Evolutionary conservation across 2,888 invertebrate species (phyloP).

Genomic region (Melinaea marsaeus): DNA sequence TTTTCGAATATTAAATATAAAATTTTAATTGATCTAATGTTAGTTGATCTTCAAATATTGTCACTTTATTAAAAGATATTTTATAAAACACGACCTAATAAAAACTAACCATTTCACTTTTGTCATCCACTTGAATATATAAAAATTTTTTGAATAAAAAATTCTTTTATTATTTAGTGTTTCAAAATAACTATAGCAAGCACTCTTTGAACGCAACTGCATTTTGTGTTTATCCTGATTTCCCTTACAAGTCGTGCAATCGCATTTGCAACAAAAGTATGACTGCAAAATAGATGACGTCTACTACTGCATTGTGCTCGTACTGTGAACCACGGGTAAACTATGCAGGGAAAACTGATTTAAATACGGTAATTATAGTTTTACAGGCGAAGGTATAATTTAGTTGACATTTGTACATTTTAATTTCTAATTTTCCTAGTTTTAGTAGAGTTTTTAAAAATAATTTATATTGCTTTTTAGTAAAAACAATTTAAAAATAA

Average conservation of each 20-base stretch:
- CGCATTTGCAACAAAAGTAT: constrained; percentile 74
- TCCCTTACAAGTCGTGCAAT: constrained; percentile 64
- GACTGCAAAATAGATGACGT: constrained; percentile 76
- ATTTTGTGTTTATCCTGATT: constrained; percentile 63
- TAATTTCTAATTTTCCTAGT: constrained; percentile 7
- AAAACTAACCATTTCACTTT: constrained; percentile 20
- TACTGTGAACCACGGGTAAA: constrained; percentile 40
- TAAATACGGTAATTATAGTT: constrained; percentile 40
- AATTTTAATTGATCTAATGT: too few relatives aligned
- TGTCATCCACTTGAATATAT: constrained; percentile 16
- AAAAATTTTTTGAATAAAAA: constrained; percentile 15
- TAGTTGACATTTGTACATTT: constrained; percentile 21
- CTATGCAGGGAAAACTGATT: constrained; percentile 52
- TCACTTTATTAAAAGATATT: too few relatives aligned
- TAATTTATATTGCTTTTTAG: too few relatives aligned
- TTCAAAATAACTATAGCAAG: constrained; percentile 8
- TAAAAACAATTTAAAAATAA: too few relatives aligned
- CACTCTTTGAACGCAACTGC: constrained; percentile 42
- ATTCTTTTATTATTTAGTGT: constrained; percentile 2
- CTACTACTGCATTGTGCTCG: constrained; percentile 73
- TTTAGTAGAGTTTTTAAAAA: too few relatives aligned
- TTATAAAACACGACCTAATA: not conserved
- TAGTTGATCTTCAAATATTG: too few relatives aligned
- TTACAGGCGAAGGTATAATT: constrained; percentile 35
- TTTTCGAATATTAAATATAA: too few relatives aligned